A percentile compares a stretch with the other conserved stretches of the same genome.
phyloP scores from a whole-genome alignment of 2,113 vertebrate species.

The Poecilia latipinna region DNA sequence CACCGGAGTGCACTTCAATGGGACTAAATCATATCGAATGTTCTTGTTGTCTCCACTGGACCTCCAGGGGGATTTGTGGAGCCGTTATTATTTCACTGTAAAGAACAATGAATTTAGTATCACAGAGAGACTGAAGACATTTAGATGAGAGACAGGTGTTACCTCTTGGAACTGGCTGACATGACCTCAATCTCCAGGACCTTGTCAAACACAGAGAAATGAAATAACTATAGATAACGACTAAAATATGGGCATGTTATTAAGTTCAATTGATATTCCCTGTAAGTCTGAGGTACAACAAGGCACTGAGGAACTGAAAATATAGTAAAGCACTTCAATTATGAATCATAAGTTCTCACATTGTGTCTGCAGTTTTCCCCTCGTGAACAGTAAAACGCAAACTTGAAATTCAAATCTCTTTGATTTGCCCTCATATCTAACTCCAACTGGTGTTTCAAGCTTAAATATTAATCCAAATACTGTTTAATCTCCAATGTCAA shows the following conservation, averaged over 20 bases:
- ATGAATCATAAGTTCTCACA: neutral
- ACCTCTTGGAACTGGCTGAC: constrained; percentile 19
- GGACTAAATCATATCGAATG: constrained; percentile 71
- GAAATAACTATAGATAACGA: neutral
- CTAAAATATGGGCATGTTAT: constrained; percentile 10
- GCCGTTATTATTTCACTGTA: constrained; percentile 40
- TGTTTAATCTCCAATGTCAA: constrained; percentile 24
- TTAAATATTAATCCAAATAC: constrained; percentile 28
- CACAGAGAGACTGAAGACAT: constrained; percentile 51
- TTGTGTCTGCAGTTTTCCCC: neutral
- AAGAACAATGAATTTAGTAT: constrained; percentile 60
- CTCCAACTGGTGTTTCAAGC: neutral
- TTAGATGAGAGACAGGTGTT: constrained; percentile 48
- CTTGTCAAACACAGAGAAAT: neutral
- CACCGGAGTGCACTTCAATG: constrained; percentile 55
- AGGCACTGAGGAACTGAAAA: neutral
- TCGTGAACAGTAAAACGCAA: constrained; percentile 6
- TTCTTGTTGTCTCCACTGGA: constrained; percentile 58
- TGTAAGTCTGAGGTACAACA: neutral
- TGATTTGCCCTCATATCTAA: constrained; percentile 11
- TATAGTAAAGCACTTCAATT: neutral
- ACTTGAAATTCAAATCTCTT: constrained; percentile 26
- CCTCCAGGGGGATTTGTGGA: constrained; percentile 64
- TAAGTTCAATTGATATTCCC: neutral
- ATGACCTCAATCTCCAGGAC: constrained; percentile 1